Base-by-base conservation (phyloP, 2,113 vertebrate species). In the Myiagra hebetior region DNA sequence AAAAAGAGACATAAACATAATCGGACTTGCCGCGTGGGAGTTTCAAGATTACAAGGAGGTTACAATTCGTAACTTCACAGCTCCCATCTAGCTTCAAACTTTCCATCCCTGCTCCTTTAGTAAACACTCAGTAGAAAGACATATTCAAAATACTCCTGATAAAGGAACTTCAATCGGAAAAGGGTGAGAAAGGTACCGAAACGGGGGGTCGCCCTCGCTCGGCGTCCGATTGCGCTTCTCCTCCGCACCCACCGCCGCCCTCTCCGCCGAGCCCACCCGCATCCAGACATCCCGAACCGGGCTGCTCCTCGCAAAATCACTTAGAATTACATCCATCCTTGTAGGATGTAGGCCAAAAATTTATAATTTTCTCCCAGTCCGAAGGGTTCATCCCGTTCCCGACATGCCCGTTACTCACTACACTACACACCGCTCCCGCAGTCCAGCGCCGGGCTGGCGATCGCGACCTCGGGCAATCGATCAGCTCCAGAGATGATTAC, bases 361-460 rank as follows among this genome's bases (percentile, higher is more conserved):
- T 15, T 5, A 3, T 4, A 0, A 3, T 26, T 52, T 56, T 18
- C 37, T 18, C 17, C 18, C 30, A 6, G 10, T 8, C 41, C 41
- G 44, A 53, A 46, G 46, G 13, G 20, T 28, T 19, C 35, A 11
- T 15, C 18, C 31, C 18, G 26, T 49, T 39, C 70, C 62, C 53
- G 30, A 15, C 30, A 18, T 33, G 4, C 24, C 6, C 42, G 35
- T 37, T 44, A 0, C 49, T 12, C 80, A 2, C 3, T 14, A 9
- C 33, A 1, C 0, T 2, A 13, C 39, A 1, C 67, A 4, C 13
- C 30, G 7, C 37, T 12, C 3, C 7, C 42, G 33, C 12, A 8
- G 4, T 2, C 14, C 86, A 8, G 52, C 35, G 41, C 67, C 2
- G 3, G 44, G 52, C 67, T 13, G 56, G 62, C 15, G 21, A 46